These are phyloP conservation scores for Folsomia manolachei DNA, from an alignment of 2,888 invertebrate genomes.

Conservation along the genomic window DNA sequence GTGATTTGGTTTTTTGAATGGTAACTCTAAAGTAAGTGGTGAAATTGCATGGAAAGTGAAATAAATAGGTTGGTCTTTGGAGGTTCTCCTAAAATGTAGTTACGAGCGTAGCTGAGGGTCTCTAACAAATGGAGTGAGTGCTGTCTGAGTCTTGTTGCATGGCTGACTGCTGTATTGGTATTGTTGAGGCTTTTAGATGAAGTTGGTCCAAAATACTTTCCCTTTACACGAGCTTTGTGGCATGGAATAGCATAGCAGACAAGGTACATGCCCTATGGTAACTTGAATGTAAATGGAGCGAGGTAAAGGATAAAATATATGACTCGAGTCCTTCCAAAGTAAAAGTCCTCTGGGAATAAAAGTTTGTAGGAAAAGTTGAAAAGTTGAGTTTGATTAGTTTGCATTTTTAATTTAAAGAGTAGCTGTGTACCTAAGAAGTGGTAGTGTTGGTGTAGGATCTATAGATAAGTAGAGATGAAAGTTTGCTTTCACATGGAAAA, in stretches of 20 bases:
- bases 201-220: no score
- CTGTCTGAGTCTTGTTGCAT: no score
- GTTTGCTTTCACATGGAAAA: no score
- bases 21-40: not conserved
- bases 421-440: not conserved
- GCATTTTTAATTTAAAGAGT: not conserved
- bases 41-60: not conserved
- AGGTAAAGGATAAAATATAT: not conserved
- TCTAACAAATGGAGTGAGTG: not conserved
- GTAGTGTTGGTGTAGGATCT: no score
- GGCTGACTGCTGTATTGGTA: no score
- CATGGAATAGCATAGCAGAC: no score
- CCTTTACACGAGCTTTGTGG: no score
- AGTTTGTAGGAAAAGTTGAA: not conserved
- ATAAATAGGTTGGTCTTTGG: not conserved
- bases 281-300: not conserved
- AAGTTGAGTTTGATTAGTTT: constrained; percentile 4
- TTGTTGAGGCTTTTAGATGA: no score
- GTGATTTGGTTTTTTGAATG: no score
- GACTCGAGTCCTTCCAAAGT: not conserved
- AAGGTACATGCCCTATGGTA: no score
- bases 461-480: no score
- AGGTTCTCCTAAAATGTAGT: no score
- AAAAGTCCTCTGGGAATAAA: constrained; percentile 3
- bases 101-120: not conserved